Evolutionary conservation across 2,113 vertebrate genomes (phyloP), one percentile per base, ranked within the genome.

Genomic region (Oryzias melastigma): DNA sequence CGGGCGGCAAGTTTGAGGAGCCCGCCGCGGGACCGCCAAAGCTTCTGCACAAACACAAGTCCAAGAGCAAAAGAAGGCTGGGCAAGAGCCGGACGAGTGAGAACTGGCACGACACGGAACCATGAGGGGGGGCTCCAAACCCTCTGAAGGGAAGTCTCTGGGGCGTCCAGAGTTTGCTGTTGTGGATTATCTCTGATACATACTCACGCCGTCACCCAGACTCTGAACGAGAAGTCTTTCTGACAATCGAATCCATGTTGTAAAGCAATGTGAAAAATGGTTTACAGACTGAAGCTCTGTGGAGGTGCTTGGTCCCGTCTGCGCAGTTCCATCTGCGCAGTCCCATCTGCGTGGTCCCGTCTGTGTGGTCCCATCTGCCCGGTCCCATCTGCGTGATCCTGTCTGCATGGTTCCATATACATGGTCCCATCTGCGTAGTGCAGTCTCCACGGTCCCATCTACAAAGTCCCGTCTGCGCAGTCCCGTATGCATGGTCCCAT

Each of bases 1-100:
- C 97, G 4, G 94, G 90, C 22, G 87, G 92, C 82, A 94, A 94
- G 65, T 91, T 93, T 0, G 93, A 94, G 82, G 93, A 91, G 71
- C 57, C 89, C 40, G 87, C 88, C 1, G 82, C 90, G 65, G 87
- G 92, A 15, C 91, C 91, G 25, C 89, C 92, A 22, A 94, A 92
- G 85, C 87, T 94, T 20, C 80, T 87, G 47, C 94, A 91, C 77
- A 95, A 94, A 17, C 93, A 90, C 78, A 94, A 96, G 29, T 88
- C 93, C 85, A 92, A 94, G 89, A 92, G 91, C 84, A 93, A 93
- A 78, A 95, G 92, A 91, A 92, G 89, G 89, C 87, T 90, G 65
- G 89, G 91, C 69, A 96, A 95, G 88, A 85, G 89, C 73, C 94
- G 92, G 73, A 91, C 92, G 22, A 92, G 88, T 13, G 80, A 91